phyloP scores from a whole-genome alignment of 1,140 invertebrate genomes.

The Harlomillsia oculata region DNA sequence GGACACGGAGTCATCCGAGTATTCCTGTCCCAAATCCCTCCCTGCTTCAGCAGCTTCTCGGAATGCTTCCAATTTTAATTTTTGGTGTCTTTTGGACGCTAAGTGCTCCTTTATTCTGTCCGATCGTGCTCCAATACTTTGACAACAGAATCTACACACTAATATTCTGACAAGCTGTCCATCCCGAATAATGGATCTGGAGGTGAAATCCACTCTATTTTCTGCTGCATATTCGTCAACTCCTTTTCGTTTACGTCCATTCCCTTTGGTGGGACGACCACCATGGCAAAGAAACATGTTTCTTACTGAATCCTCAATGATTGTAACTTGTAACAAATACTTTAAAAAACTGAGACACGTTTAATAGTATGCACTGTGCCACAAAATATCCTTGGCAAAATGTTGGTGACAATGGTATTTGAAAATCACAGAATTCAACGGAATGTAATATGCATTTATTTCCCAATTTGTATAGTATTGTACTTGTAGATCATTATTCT shows the following conservation, averaged over 20 bases:
- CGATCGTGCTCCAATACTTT: conserved; percentile 33
- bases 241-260: conserved; percentile 35
- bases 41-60: conserved; percentile 35
- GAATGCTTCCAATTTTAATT: conserved; percentile 35
- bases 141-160: conserved; percentile 35
- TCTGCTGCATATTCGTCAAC: conserved; percentile 35
- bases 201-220: conserved; percentile 35
- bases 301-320: background rate
- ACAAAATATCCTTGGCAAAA: too few species aligned
- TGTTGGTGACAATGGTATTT: too few species aligned
- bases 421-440: too few species aligned
- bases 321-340: too few species aligned
- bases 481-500: too few species aligned
- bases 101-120: conserved; percentile 36
- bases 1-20: conserved; percentile 31
- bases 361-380: too few species aligned
- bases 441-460: too few species aligned
- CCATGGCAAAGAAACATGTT: conserved; percentile 35
- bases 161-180: conserved; percentile 34
- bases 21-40: conserved; percentile 33
- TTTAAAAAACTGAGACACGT: too few species aligned
- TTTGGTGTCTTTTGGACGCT: conserved; percentile 35
- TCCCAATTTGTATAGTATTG: too few species aligned
- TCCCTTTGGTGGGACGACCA: conserved; percentile 35
- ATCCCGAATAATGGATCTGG: conserved; percentile 35